Base-by-base conservation (phyloP, 1,140 invertebrate species). In the Hyles euphorbiae region DNA sequence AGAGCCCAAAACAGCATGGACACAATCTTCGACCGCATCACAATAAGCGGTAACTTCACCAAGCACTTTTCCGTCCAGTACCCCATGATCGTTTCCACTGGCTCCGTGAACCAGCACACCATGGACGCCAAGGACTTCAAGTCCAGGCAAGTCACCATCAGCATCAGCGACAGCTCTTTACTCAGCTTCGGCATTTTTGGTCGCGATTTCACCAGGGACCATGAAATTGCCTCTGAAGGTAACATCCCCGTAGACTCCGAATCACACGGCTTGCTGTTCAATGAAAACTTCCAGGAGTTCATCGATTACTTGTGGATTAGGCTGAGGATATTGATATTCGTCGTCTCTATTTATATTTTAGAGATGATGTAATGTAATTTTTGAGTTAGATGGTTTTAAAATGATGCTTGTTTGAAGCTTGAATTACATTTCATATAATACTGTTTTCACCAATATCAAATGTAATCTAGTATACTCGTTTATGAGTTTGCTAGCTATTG, bases 281-380 rank as follows among this genome's bases (percentile, higher is more conserved):
- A 68, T 63, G 82, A 86, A 32, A 74, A 81, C 58, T 55, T 82
- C 0, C 63, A 73, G 53, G 78, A 83, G 48, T 72, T 83, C 34
- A 80, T 84, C 11, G 83, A 88, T 67, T 88, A 87, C 65, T 22
- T 89, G 2, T 83, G 79, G 74, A 81, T 81, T 22, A 77, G 78
- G 59, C 54, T 89, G 45, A 76, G 84, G 67, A 67, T 89, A 60
- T 57, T 84, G 11, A 64, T 87, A 50, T 76, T 89, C 12, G 56
- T 89, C 45, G 76, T 84, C 3, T 80, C 83, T 33, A 81, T 89
- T 52, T 89, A 89, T 61, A 65, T 88, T 60, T 83, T 89, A 57
- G 87, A 89, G 69, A 87, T 88, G 83, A 76, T 89, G 72, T 83
- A 76, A 82, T 7, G 33, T 32, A 3, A n/a, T 46, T 50, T 56